Evolutionary conservation across 1,140 invertebrate species (phyloP).

Genomic region (Papilio polyxenes): DNA sequence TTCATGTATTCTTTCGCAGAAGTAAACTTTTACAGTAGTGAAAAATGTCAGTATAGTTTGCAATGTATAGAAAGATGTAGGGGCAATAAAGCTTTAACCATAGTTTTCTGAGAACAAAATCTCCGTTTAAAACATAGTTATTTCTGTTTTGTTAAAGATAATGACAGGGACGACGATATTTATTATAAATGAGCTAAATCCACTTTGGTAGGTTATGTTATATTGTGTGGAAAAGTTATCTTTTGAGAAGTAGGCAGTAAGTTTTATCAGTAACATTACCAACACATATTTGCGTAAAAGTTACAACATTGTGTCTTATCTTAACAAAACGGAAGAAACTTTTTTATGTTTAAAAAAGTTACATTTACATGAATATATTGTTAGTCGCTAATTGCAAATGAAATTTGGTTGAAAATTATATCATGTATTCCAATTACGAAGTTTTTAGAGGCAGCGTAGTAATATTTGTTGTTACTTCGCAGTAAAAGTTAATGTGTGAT

Average conservation of each 20-base stretch:
- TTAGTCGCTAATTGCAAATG: neutral
- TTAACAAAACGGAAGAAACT: neutral
- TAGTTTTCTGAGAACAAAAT: too few relatives aligned
- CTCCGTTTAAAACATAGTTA: too few relatives aligned
- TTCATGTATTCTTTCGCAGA: too few relatives aligned
- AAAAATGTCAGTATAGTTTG: too few relatives aligned
- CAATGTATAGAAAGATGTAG: neutral
- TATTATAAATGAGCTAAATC: neutral
- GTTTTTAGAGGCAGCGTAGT: too few relatives aligned
- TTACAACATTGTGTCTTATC: neutral
- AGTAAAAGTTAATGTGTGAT: too few relatives aligned
- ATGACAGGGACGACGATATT: too few relatives aligned
- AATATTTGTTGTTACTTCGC: too few relatives aligned
- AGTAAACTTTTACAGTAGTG: too few relatives aligned
- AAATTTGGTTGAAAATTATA: neutral
- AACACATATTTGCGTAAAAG: neutral
- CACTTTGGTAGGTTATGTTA: neutral
- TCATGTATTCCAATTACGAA: neutral
- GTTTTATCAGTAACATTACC: neutral
- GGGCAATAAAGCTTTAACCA: neutral
- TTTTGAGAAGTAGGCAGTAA: neutral
- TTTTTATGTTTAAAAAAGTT: neutral
- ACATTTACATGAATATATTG: neutral
- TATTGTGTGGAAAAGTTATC: neutral
- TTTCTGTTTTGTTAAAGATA: too few relatives aligned